Conservation (phyloP, 2,113 vertebrate species). For the Dasyornis broadbenti region DNA sequence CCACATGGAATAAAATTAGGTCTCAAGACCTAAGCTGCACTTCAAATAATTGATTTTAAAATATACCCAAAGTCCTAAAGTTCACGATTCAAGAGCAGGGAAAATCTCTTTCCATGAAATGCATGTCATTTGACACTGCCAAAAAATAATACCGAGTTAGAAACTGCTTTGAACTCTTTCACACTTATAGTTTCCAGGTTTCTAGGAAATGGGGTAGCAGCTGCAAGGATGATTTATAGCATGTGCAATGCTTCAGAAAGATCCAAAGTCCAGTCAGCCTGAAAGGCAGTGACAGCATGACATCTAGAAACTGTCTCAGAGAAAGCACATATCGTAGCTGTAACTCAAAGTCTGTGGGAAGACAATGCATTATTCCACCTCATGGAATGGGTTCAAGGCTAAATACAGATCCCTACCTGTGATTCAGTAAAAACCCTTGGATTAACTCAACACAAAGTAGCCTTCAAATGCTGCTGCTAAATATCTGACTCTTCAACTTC, state of each 20-base stretch:
- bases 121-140: neutral
- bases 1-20: neutral
- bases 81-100: neutral
- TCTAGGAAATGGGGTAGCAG: neutral
- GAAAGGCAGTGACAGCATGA: neutral
- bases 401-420: neutral
- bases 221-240: neutral
- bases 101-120: neutral
- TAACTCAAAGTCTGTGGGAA: neutral
- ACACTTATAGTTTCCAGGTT: neutral
- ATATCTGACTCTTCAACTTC: neutral
- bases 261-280: neutral
- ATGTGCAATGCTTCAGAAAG: neutral
- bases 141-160: neutral
- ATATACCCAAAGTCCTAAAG: neutral
- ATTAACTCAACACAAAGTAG: neutral
- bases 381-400: neutral
- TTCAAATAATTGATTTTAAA: neutral
- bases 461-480: neutral
- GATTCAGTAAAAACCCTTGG: neutral
- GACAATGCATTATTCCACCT: neutral
- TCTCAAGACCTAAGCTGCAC: neutral
- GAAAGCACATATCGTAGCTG: neutral
- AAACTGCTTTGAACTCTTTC: neutral
- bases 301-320: neutral